Evolutionary conservation across 2,888 invertebrate species (phyloP), one percentile per base, ranked within the genome.

Genomic region (Tribolium freemani): DNA sequence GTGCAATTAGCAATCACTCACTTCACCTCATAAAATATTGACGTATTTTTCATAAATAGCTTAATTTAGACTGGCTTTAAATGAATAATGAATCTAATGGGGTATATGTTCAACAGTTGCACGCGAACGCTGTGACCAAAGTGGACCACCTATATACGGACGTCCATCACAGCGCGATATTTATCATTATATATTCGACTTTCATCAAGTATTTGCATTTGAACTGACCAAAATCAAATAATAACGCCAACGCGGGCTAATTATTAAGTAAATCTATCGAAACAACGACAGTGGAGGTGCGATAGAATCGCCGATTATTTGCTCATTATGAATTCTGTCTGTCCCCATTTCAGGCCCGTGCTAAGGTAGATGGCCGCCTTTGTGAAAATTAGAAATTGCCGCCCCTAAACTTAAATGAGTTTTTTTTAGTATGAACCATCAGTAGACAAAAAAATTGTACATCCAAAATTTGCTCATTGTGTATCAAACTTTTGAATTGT

Each of bases 231-330:
- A 10, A 5, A 51, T 51, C 51, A 60, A 60, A 60, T 60, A 46
- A 46, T 21, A 21, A 21, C n/a, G 8, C 38, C n/a, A 21, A 21
- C n/a, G 8, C 38, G 3, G n/a, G 9, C 26, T 21, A 21, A 58
- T 45, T 26, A 60, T 26, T 57, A 57, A 57, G 38, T 57, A 57
- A 60, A 60, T 45, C 48, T 45, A 11, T 13, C 46, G 60, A 60
- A 60, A 60, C 21, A 26, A 30, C 21, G 46, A 46, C 38, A 26
- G 3, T 16, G 45, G 45, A 20, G 44, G 48, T 38, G 48, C 11
- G 46, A 46, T 60, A 60, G 48, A 60, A 48, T 60, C 60, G 60
- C 26, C 48, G 60, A 26, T 51, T 63, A 61, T 63, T 53, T 51
- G 63, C 51, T 38, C 63, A 51, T 63, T 63, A 38, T 11, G 5